Evolutionary conservation across 2,113 vertebrate species (phyloP).

Genomic region (Nerophis ophidion): DNA sequence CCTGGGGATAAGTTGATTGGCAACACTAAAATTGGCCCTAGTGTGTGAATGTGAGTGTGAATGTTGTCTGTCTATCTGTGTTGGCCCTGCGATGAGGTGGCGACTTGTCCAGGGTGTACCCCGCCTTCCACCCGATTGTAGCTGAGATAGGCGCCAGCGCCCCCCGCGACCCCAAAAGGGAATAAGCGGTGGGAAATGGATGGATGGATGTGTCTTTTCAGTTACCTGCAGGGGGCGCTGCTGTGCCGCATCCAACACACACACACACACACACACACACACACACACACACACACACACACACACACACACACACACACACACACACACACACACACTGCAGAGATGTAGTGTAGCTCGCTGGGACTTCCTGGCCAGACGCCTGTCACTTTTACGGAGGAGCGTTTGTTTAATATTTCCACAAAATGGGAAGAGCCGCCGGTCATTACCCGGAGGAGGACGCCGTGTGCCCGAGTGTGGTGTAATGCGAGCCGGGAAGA

Average conservation of each 20-base stretch:
- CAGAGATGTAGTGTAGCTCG: constrained; percentile 49
- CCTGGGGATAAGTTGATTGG: no score
- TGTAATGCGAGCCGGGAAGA: constrained; percentile 44
- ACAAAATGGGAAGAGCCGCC: constrained; percentile 20
- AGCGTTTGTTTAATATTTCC: constrained; percentile 7
- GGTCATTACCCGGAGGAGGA: background rate
- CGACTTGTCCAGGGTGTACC: no score
- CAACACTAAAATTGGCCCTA: no score
- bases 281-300: constrained; percentile 15
- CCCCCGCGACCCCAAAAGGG: no score
- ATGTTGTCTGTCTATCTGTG: no score
- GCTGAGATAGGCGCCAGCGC: no score
- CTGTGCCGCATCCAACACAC: constrained; percentile 26
- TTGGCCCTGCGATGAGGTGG: no score
- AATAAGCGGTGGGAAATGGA: no score
- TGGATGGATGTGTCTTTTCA: no score
- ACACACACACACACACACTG: constrained; percentile 7
- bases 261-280: constrained; percentile 1
- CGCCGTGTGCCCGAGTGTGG: constrained; percentile 21
- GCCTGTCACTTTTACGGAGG: constrained; percentile 41
- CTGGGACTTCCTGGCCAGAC: constrained; percentile 40
- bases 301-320: background rate
- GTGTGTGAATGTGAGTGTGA: no score
- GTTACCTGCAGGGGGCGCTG: constrained; percentile 42
- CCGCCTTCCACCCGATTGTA: no score